A percentile compares a stretch with the other conserved stretches of the same genome.
Evolutionary conservation across 2,113 vertebrate species (phyloP).

Genomic region (Amblyopsis rosae): DNA sequence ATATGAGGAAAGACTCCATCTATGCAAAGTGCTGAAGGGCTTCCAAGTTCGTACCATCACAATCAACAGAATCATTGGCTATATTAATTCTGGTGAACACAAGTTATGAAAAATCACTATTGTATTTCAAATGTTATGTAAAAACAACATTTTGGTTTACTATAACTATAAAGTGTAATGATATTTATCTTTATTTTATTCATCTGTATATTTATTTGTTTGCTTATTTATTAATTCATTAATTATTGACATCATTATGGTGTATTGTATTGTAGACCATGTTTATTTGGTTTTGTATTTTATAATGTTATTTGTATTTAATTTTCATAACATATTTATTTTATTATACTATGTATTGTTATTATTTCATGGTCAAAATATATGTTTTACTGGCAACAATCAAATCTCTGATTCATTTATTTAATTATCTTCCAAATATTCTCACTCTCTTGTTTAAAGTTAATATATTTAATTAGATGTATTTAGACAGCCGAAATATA

Average conservation of each 20-base stretch:
- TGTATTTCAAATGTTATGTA: background rate
- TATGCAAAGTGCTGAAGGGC: constrained; percentile 81
- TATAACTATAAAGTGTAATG: background rate
- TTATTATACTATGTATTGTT: background rate
- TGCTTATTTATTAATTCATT: constrained; percentile 17
- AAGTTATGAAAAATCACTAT: background rate
- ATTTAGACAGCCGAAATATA: too few species aligned
- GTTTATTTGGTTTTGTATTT: constrained; percentile 1
- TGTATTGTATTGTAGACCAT: constrained; percentile 12
- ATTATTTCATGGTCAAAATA: constrained; percentile 40
- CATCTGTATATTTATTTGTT: background rate
- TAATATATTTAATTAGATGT: too few species aligned
- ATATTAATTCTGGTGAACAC: constrained; percentile 61
- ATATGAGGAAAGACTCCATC: constrained; percentile 64
- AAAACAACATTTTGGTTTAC: constrained; percentile 34
- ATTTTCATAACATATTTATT: constrained; percentile 41
- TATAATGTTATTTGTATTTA: constrained; percentile 51
- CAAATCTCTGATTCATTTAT: constrained; percentile 15
- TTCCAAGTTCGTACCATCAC: constrained; percentile 80
- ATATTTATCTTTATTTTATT: constrained; percentile 25
- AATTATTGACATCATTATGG: constrained; percentile 25
- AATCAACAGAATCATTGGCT: constrained; percentile 77
- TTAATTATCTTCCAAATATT: background rate
- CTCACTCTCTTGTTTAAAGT: too few species aligned
- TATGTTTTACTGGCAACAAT: constrained; percentile 43